phyloP scores from a whole-genome alignment of 2,797 vertebrate species.

The Phoeniculus purpureus region DNA sequence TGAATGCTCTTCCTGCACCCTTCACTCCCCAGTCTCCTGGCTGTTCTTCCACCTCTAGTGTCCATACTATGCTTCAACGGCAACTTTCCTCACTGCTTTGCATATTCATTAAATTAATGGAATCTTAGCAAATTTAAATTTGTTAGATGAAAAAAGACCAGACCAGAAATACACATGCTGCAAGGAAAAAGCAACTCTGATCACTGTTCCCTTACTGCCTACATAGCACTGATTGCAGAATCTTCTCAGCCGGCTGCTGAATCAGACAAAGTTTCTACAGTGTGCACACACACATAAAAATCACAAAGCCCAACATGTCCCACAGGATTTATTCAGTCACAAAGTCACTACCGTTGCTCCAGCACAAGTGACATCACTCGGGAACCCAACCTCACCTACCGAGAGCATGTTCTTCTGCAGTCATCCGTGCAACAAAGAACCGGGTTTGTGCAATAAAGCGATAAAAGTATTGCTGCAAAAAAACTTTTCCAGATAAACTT shows the following conservation, averaged over 20 bases:
- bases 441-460: neutral
- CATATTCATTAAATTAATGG: neutral
- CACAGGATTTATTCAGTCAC: slow-evolving; percentile 22
- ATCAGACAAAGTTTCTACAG: neutral
- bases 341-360: slow-evolving; percentile 23
- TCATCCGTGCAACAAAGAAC: slow-evolving; percentile 25
- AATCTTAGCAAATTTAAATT: neutral
- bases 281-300: neutral
- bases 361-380: slow-evolving; percentile 59
- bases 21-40: neutral
- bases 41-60: neutral
- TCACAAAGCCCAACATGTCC: neutral
- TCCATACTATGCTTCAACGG: neutral
- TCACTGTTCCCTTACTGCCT: neutral
- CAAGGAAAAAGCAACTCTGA: neutral
- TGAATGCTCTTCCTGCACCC: neutral
- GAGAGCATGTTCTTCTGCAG: slow-evolving; percentile 14
- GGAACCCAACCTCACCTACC: slow-evolving; percentile 31
- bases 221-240: neutral
- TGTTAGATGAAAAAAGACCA: neutral
- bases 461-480: neutral
- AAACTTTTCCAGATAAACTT: slow-evolving; percentile 19
- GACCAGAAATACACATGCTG: neutral
- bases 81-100: neutral
- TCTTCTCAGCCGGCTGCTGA: slow-evolving; percentile 24